Conservation (phyloP, 2,888 invertebrate species). For the Philereme vetulata region DNA sequence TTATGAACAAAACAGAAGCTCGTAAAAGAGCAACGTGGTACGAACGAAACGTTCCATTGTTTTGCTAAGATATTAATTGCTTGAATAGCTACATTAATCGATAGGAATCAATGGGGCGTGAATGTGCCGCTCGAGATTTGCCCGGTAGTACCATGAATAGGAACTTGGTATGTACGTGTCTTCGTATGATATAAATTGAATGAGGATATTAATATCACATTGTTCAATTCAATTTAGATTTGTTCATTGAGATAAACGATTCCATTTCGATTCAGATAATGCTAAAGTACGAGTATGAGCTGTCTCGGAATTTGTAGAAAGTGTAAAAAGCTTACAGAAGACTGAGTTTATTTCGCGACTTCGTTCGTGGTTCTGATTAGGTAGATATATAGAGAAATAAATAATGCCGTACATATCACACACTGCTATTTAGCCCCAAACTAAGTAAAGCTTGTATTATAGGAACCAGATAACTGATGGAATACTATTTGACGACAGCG, state of each 20-base stretch:
- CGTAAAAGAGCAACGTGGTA: slow-evolving; percentile 28
- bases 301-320: not conserved
- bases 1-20: not conserved
- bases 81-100: slow-evolving; percentile 19
- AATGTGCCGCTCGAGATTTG: slow-evolving; percentile 24
- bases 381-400: no score
- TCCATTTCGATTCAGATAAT: not conserved
- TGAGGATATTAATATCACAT: not conserved
- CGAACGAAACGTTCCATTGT: slow-evolving; percentile 26
- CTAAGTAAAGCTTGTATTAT: no score
- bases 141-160: slow-evolving; percentile 9
- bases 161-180: no score
- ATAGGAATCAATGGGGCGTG: slow-evolving; percentile 27
- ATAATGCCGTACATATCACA: no score
- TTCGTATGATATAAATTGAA: not conserved
- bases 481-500: no score
- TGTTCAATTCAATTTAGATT: not conserved
- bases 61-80: slow-evolving; percentile 33
- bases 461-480: no score
- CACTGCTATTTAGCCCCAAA: no score
- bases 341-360: no score
- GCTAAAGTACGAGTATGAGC: not conserved
- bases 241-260: not conserved
- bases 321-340: no score
- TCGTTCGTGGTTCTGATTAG: no score